These are phyloP conservation scores for Caloenas nicobarica DNA, from an alignment of 2,113 vertebrate genomes.

Conservation along the genomic window DNA sequence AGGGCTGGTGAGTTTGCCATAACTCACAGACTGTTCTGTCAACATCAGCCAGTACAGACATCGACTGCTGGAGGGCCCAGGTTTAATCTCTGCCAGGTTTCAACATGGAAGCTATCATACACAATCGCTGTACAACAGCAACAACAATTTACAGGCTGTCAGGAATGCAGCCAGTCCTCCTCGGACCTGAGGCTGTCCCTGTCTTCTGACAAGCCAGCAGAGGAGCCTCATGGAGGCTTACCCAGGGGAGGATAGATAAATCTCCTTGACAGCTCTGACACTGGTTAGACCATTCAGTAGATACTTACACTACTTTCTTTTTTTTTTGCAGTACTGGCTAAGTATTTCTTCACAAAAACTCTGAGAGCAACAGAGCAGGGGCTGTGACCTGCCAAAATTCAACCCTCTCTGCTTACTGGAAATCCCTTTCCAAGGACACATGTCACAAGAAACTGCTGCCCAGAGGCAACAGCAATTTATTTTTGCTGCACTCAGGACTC, in stretches of 20 bases:
- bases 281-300: neutral
- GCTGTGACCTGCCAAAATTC: neutral
- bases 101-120: neutral
- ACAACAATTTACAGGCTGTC: slow-evolving; percentile 12
- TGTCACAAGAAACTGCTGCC: neutral
- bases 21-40: neutral
- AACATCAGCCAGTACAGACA: neutral
- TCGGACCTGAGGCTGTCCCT: neutral
- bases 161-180: neutral
- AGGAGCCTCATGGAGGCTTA: neutral
- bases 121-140: neutral
- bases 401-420: neutral
- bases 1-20: neutral
- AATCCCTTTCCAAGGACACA: neutral
- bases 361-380: neutral
- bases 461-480: neutral
- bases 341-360: neutral
- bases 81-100: neutral
- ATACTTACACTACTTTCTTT: neutral
- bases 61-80: neutral
- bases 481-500: neutral
- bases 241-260: neutral
- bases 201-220: neutral
- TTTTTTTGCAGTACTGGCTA: neutral
- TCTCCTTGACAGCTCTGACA: neutral